A percentile compares a stretch with the other conserved stretches of the same genome.
Evolutionary conservation across 2,113 vertebrate genomes (phyloP).

Genomic region (Zosterops lateralis): DNA sequence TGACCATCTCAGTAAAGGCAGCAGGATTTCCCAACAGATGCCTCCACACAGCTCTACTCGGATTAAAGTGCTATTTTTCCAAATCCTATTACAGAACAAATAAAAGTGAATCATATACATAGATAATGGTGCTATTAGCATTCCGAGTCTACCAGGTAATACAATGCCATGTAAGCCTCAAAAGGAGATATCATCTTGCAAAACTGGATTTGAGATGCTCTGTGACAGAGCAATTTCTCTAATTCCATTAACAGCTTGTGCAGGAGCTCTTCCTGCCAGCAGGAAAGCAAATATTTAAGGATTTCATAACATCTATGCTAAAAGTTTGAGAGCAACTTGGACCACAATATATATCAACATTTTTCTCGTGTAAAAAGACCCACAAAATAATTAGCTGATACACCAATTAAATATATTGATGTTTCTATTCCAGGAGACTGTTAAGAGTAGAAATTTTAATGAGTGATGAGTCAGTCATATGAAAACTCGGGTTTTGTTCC

Average conservation of each 20-base stretch:
- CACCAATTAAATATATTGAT: neutral
- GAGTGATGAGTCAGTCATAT: neutral
- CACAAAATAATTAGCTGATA: neutral
- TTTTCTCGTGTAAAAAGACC: neutral
- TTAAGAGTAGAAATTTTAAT: neutral
- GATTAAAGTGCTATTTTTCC: neutral
- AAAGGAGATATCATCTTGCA: neutral
- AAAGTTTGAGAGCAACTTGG: neutral
- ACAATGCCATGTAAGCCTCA: neutral
- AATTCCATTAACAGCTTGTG: neutral
- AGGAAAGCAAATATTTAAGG: neutral
- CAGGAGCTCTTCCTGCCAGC: neutral
- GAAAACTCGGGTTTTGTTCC: neutral
- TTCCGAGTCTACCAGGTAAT: neutral
- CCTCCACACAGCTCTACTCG: neutral
- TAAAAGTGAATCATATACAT: neutral
- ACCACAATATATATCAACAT: neutral
- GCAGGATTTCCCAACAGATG: neutral
- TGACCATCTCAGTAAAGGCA: neutral
- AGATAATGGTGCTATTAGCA: neutral
- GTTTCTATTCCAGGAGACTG: neutral
- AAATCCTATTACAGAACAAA: neutral
- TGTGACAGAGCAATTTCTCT: neutral
- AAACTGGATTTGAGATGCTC: neutral
- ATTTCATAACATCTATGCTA: neutral